Conservation (phyloP, 2,888 invertebrate genomes). For the Beris chalybata region DNA sequence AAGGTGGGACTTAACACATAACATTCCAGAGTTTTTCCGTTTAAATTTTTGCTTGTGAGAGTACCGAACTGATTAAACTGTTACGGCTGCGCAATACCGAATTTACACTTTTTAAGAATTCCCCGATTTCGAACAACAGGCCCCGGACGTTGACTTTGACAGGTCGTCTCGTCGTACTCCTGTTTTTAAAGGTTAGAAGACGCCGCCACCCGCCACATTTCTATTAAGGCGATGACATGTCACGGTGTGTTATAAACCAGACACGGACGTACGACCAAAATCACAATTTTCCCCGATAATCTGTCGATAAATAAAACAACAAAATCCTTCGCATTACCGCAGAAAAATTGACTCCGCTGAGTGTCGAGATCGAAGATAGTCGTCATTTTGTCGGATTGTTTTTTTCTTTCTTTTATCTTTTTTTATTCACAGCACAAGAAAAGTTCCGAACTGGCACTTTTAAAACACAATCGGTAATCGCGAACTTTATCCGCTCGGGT, state of each 20-base stretch:
- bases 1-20: too few species aligned
- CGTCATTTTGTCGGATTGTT: conserved; percentile 31
- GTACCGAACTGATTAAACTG: too few species aligned
- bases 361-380: conserved; percentile 37
- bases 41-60: too few species aligned
- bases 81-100: too few species aligned
- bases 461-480: background rate
- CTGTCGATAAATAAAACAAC: background rate
- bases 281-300: background rate
- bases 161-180: too few species aligned
- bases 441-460: background rate
- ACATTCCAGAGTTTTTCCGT: too few species aligned
- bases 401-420: background rate
- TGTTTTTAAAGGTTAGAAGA: too few species aligned
- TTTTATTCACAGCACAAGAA: background rate
- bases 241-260: background rate
- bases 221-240: too few species aligned
- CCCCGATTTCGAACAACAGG: too few species aligned
- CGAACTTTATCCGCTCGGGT: background rate
- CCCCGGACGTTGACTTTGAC: too few species aligned
- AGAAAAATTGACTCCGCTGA: conserved; percentile 35
- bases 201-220: too few species aligned
- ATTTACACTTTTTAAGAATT: too few species aligned
- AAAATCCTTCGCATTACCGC: conserved; percentile 28
- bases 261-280: background rate